Base-by-base conservation (phyloP, 2,113 vertebrate species). In the Hemiprocne comata region DNA sequence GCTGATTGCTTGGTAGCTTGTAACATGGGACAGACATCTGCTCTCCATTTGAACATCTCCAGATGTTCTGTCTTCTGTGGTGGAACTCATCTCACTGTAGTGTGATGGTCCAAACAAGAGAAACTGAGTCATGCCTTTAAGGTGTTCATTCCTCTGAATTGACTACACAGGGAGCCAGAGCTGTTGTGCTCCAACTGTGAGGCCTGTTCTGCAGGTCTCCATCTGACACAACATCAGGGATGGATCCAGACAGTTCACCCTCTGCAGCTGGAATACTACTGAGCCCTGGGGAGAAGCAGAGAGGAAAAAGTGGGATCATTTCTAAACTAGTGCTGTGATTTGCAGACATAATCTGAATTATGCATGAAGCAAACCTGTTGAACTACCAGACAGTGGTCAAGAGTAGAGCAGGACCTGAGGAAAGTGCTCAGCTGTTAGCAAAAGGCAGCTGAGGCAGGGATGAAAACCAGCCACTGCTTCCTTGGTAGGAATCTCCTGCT, bases 1-100 rank as follows among this genome's bases (percentile, higher is more conserved):
- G 11, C 28, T 58, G n/a, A 31, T 10, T 19, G 18, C 31, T 18
- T 11, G 1, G 1, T 0, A 65, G 50, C 17, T n/a, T 48, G 16
- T 20, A 73, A n/a, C 38, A 24, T 3, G n/a, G 73, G 60, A 50
- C 29, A 40, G 42, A 21, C 20, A 4, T 40, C 29, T 12, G 50
- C n/a, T 74, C 55, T 73, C 18, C 29, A 7, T 14, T 65, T 65
- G n/a, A n/a, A n/a, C n/a, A n/a, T n/a, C n/a, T n/a, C n/a, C 17
- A 58, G 53, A 24, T 11, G 31, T 17, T 10, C 21, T 25, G 0
- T 26, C 9, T 93, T 36, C 24, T 31, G 2, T 20, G 54, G 9
- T 7, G 1, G 16, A n/a, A 72, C 33, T 51, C 66, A 69, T 19
- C 61, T 69, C 42, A 4, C 24, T 29, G 36, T 8, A 11, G 11